Percentiles rank a stretch among this genome's conserved stretches.
Evolutionary conservation across 2,797 vertebrate genomes (phyloP).

Genomic region (Uromys caudimaculatus): DNA sequence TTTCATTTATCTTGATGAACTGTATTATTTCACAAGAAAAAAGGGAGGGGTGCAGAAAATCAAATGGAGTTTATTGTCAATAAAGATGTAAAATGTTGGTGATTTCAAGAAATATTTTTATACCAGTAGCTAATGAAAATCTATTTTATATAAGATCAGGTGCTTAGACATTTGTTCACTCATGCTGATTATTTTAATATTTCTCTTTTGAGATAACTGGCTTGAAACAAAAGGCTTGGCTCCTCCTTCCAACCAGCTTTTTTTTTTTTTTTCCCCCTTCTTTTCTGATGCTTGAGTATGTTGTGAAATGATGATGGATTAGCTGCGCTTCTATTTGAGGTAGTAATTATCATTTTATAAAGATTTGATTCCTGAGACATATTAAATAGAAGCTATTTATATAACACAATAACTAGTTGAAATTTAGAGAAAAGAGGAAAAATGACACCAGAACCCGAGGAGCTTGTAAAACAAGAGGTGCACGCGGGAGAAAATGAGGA

Average conservation of each 20-base stretch:
- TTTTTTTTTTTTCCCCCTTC: not conserved
- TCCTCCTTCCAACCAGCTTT: conserved; percentile 69
- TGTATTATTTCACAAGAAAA: conserved; percentile 55
- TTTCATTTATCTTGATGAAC: conserved; percentile 70
- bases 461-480: conserved; percentile 38
- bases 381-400: conserved; percentile 43
- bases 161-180: conserved; percentile 48
- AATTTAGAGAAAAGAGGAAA: conserved; percentile 58
- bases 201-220: conserved; percentile 69
- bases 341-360: conserved; percentile 63
- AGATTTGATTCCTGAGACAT: conserved; percentile 36
- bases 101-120: conserved; percentile 61
- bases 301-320: conserved; percentile 74
- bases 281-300: conserved; percentile 17
- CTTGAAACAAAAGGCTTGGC: conserved; percentile 80
- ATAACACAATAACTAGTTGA: conserved; percentile 58
- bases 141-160: conserved; percentile 17
- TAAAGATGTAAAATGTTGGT: conserved; percentile 59
- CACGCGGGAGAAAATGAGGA: conserved; percentile 20
- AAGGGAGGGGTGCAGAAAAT: conserved; percentile 45
- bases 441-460: conserved; percentile 20
- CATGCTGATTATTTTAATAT: conserved; percentile 50
- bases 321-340: conserved; percentile 38
- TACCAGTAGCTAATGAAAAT: conserved; percentile 23
- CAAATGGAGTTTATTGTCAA: conserved; percentile 44